Conservation (phyloP, 2,797 vertebrate species). For the Bucorvus abyssinicus region DNA sequence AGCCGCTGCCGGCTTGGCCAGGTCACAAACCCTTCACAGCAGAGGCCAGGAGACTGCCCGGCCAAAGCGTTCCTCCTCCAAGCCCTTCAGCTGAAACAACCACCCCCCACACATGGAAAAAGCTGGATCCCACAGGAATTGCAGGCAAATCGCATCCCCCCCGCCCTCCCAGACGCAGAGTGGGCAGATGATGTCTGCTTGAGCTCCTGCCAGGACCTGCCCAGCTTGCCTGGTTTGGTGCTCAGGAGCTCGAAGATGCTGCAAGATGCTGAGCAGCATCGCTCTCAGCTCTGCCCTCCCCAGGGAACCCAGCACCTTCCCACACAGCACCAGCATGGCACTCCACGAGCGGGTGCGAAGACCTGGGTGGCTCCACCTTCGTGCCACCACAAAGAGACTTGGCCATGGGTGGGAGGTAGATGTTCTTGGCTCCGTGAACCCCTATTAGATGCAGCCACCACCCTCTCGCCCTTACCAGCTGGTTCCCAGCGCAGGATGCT, state of each 20-base stretch:
- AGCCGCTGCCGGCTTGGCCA: fast-evolving
- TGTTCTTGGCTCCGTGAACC: not conserved
- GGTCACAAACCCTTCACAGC: not conserved
- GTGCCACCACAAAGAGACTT: not conserved
- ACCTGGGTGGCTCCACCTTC: not conserved
- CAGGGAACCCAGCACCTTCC: not conserved
- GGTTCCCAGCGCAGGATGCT: not conserved
- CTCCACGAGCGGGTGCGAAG: not conserved
- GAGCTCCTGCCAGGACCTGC: not conserved
- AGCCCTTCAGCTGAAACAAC: not conserved
- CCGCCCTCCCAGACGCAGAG: not conserved
- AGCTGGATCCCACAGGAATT: not conserved
- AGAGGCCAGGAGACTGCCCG: not conserved
- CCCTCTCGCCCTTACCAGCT: not conserved
- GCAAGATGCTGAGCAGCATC: not conserved
- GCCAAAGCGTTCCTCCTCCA: not conserved
- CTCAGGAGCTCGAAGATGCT: not conserved
- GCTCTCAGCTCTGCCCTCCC: fast-evolving
- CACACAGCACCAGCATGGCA: fast-evolving
- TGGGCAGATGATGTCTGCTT: not conserved
- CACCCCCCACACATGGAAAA: not conserved
- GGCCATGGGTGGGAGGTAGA: not conserved
- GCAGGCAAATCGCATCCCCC: fast-evolving
- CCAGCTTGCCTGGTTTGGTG: not conserved
- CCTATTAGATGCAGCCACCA: not conserved